Conservation (phyloP, 1,140 invertebrate genomes). For the Teleopsis dalmanni region DNA sequence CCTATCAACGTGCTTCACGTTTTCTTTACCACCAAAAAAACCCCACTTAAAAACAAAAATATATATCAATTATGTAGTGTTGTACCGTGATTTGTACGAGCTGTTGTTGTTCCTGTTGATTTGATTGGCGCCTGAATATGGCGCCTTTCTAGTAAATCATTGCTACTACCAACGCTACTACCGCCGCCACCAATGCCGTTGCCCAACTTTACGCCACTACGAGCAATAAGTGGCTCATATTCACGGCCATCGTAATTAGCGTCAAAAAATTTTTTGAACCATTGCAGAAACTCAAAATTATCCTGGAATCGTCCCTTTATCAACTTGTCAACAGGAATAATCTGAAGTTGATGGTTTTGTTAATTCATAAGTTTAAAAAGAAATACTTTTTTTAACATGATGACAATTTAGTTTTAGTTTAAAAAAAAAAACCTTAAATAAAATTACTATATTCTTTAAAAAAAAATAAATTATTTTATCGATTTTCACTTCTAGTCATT, state of each 20-base stretch:
- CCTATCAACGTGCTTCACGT: constrained; percentile 13
- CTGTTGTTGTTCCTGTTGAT: constrained; percentile 13
- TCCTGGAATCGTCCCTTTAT: constrained; percentile 98
- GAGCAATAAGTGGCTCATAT: constrained; percentile 84
- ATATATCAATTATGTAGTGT: background rate
- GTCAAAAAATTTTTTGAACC: constrained; percentile 99
- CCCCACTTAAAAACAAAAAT: background rate
- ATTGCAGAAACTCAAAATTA: constrained; percentile 99
- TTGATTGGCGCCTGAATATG: constrained; percentile 43
- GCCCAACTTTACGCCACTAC: constrained; percentile 67
- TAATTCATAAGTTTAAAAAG: background rate
- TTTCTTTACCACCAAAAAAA: background rate
- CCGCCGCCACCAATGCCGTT: constrained; percentile 43
- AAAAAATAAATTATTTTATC: too few species aligned
- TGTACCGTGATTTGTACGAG: too few species aligned
- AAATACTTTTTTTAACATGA: background rate
- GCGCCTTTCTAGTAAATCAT: constrained; percentile 42
- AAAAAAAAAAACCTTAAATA: too few species aligned
- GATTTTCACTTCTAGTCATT: too few species aligned
- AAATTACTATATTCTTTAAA: too few species aligned
- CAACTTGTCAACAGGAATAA: constrained; percentile 94
- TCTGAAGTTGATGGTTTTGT: constrained; percentile 54
- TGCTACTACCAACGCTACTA: constrained; percentile 25
- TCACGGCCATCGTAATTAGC: constrained; percentile 95
- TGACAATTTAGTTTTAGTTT: too few species aligned